Base-by-base conservation (phyloP, 1,140 invertebrate species). In the Heterodera schachtii region DNA sequence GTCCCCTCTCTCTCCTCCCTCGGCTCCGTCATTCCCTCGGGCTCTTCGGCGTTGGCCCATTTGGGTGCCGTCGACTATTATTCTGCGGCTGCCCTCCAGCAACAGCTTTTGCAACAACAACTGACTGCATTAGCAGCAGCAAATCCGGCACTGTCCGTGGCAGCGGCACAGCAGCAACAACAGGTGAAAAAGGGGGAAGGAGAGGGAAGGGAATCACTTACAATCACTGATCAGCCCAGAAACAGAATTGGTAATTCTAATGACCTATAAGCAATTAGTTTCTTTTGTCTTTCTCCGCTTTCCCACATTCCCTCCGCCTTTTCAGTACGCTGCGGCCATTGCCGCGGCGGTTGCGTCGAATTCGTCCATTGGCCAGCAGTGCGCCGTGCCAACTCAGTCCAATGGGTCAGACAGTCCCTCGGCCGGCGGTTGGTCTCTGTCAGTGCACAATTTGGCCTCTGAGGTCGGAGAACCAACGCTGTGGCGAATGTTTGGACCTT, bases 401-500 rank as follows among this genome's bases (percentile, higher is more conserved):
- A 52, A 75, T 11, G 49, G n/a, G 11, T 75, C 73, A 57, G 19
- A 3, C 73, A 79, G 73, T 67, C 67, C 78, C 13, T 71, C 44
- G 11, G 31, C 69, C 44, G 31, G 69, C 69, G 69, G 73, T 3
- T 73, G 91, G 91, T 73, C 98, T 95, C 95, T 99, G 91, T 98
- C 98, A 91, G 96, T 99, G 9, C 98, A 98, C 92, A 98, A 99
- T 91, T 92, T 99, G 83, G 95, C 96, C 2, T 96, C 97, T 2
- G 97, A 99, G 90, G 98, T 96, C 0, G 96, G 98, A 91, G 97
- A 99, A 91, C 97, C 96, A 91, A 95, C 97, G 67, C 93, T 99
- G 78, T 99, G 97, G 97, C 96, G 98, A 91, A 92, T 99, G 84
- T 99, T 99, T 92, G 97, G 96, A 4, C 97, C 97, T 5, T 99